These are phyloP conservation scores for Frieseomelitta varia DNA, from an alignment of 1,140 invertebrate species.

Conservation along the genomic window DNA sequence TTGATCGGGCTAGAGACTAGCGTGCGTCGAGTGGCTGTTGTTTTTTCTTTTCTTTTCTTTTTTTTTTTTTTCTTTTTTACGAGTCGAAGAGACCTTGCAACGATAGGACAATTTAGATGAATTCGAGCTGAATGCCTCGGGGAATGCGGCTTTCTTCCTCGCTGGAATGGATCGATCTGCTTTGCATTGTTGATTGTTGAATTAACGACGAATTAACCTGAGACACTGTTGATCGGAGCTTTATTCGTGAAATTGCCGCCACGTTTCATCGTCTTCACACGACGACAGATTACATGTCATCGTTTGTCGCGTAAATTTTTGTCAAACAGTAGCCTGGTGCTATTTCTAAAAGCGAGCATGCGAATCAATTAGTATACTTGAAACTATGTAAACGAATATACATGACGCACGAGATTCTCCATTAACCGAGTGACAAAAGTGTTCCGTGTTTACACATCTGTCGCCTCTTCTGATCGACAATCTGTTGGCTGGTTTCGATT, in stretches of 20 bases:
- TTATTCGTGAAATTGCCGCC: background rate
- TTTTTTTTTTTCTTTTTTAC: background rate
- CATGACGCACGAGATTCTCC: constrained; percentile 2
- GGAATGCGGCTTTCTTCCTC: too few relatives aligned
- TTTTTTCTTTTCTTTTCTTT: background rate
- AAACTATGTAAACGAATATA: background rate
- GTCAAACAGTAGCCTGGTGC: background rate
- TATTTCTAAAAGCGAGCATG: background rate
- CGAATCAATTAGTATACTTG: background rate
- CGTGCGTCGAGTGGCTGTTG: background rate
- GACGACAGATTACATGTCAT: background rate
- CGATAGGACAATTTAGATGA: too few relatives aligned
- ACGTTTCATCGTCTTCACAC: background rate
- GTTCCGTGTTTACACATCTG: background rate
- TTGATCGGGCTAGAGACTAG: background rate
- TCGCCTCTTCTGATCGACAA: background rate
- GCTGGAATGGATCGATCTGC: background rate
- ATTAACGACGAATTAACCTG: too few relatives aligned
- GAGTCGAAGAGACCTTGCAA: background rate
- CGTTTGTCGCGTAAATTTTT: too few relatives aligned
- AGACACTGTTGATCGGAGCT: too few relatives aligned
- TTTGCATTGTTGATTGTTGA: background rate
- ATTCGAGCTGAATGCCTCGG: too few relatives aligned
- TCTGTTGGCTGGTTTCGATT: background rate
- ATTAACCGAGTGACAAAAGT: background rate